Percentiles rank a stretch among this genome's conserved stretches.
Evolutionary conservation across 2,888 invertebrate genomes (phyloP).

Genomic region (Campopleginae sp.): DNA sequence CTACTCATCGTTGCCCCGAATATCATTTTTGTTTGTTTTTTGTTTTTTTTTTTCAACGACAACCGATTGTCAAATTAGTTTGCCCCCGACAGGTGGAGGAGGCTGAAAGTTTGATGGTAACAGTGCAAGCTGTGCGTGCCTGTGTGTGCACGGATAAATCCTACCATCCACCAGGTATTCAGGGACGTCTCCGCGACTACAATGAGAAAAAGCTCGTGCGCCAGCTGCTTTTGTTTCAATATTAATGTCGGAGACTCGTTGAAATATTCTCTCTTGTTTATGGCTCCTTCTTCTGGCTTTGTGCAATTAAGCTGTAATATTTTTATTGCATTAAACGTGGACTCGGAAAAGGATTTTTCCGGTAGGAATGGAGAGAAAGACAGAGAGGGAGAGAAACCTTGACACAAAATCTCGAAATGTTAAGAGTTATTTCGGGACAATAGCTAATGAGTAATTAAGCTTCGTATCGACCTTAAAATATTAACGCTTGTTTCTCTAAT

Average conservation of each 20-base stretch:
- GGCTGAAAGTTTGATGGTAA: constrained; percentile 30
- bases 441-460: not conserved
- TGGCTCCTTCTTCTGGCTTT: constrained; percentile 69
- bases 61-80: constrained; percentile 54
- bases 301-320: constrained; percentile 79
- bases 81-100: constrained; percentile 10
- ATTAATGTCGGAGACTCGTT: constrained; percentile 75
- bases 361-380: not conserved
- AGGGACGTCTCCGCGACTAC: constrained; percentile 56
- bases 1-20: constrained; percentile 50
- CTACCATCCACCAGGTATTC: constrained; percentile 16
- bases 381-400: not conserved
- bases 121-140: constrained; percentile 8
- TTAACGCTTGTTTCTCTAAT: not conserved
- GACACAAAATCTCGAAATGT: not conserved
- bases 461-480: not conserved
- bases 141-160: constrained; percentile 3
- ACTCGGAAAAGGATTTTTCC: constrained; percentile 47
- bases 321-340: constrained; percentile 74
- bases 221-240: constrained; percentile 77
- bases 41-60: constrained; percentile 35
- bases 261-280: constrained; percentile 71
- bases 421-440: not conserved
- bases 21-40: constrained; percentile 47
- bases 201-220: constrained; percentile 71